phyloP scores from a whole-genome alignment of 2,888 invertebrate genomes.

The Pterostichus madidus region DNA sequence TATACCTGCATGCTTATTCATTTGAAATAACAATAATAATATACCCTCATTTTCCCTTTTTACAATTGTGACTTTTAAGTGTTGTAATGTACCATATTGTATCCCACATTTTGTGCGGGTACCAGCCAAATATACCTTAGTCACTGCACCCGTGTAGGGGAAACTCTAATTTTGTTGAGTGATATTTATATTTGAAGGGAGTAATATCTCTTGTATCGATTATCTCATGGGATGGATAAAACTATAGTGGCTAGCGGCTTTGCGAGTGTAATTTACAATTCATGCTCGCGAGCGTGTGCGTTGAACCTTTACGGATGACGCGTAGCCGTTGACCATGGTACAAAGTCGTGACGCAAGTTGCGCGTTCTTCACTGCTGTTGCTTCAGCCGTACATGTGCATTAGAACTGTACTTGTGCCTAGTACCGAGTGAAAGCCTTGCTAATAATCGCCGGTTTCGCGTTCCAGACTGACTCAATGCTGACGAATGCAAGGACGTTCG shows the following conservation, averaged over 20 bases:
- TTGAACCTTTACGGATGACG: constrained; percentile 51
- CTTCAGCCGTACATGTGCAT: constrained; percentile 24
- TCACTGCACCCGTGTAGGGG: background rate
- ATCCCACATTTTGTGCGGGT: constrained; percentile 19
- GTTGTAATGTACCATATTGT: constrained; percentile 20
- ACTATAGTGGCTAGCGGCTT: background rate
- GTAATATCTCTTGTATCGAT: background rate
- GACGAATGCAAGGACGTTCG: constrained; percentile 51
- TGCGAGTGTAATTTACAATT: constrained; percentile 32
- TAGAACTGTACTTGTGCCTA: background rate
- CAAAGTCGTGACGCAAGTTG: constrained; percentile 18
- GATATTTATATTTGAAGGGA: background rate
- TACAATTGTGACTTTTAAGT: background rate
- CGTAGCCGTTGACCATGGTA: constrained; percentile 37
- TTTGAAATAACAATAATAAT: background rate
- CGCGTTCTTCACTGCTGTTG: constrained; percentile 8
- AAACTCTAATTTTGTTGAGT: background rate
- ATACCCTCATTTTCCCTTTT: constrained; percentile 10
- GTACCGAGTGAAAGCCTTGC: constrained; percentile 51
- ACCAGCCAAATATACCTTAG: background rate
- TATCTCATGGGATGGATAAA: constrained; percentile 5
- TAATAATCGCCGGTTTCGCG: background rate
- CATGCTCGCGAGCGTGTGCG: constrained; percentile 47
- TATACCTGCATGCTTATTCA: constrained; percentile 38
- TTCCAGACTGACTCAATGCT: constrained; percentile 15